Base-by-base conservation (phyloP, 1,140 invertebrate genomes). In the Mesaphorura yosii region DNA sequence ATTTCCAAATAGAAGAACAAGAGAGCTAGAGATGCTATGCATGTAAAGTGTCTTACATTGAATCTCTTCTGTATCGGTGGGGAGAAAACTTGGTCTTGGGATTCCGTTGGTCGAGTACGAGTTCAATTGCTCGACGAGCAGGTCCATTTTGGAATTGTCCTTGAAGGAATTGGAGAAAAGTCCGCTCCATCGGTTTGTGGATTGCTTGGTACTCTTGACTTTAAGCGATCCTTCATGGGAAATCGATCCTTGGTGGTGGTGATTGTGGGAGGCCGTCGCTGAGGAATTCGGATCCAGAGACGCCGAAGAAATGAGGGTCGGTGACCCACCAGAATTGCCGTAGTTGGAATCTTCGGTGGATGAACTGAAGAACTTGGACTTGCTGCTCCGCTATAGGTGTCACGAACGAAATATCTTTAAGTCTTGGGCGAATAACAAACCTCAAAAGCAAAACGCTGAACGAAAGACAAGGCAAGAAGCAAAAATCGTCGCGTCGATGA, bases 61-160 rank as follows among this genome's bases (percentile, higher is more conserved):
- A n/a, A n/a, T n/a, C n/a, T n/a, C n/a, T n/a, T n/a, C n/a, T n/a
- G n/a, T n/a, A n/a, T n/a, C n/a, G n/a, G n/a, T n/a, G n/a, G n/a
- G n/a, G n/a, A n/a, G n/a, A n/a, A n/a, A n/a, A n/a, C n/a, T 64
- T 12, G 70, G 64, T 50, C 67, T 72, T 3, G 81, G 81, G 42
- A 83, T 79, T 22, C 82, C 82, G 59, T 78, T 75, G 60, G 77
- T 80, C 23, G 76, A 75, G 65, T 82, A 84, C 51, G 73, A 72
- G 64, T 83, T 80, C 17, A 83, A 68, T 51, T 82, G 73, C 58
- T 83, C 79, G 34, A 75, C 75, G 28, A 80, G 68, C 3, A 70
- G 65, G 58, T 80, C 79, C 71, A 80, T 78, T 63, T 78, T 79
- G 6, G 75, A 75, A 57, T 77, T 76, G 66, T 73, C 59, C 45